These are phyloP conservation scores for Eleginops maclovinus DNA, from an alignment of 2,113 vertebrate species.

Conservation along the genomic window DNA sequence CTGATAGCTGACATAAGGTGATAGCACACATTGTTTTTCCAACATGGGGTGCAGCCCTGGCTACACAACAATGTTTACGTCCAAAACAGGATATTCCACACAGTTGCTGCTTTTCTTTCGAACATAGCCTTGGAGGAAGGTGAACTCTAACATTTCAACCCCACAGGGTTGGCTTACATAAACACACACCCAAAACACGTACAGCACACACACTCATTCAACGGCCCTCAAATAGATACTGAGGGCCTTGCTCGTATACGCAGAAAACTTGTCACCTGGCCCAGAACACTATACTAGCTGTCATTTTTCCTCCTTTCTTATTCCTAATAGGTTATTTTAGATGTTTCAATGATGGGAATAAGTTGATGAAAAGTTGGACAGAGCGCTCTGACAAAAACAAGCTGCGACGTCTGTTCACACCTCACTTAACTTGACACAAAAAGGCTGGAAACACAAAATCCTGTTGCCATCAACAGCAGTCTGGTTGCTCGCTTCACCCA, in stretches of 20 bases:
- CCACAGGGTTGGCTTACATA: conserved; percentile 45
- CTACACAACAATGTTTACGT: conserved; percentile 68
- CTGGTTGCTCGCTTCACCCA: conserved; percentile 40
- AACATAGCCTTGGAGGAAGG: conserved; percentile 59
- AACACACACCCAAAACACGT: conserved; percentile 20
- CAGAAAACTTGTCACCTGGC: conserved; percentile 39
- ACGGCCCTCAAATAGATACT: conserved; percentile 37
- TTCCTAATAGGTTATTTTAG: neutral
- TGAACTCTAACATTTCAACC: conserved; percentile 57
- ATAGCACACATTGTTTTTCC: conserved; percentile 65
- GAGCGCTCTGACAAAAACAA: conserved; percentile 1
- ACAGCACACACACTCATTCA: conserved; percentile 18
- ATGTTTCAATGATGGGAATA: neutral
- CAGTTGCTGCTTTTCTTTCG: conserved; percentile 66
- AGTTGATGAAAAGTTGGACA: conserved; percentile 3
- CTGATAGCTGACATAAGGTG: conserved; percentile 37
- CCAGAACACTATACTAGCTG: conserved; percentile 18
- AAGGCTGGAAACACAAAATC: conserved; percentile 68
- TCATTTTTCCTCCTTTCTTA: neutral
- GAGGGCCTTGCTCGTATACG: neutral
- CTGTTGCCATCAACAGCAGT: conserved; percentile 64
- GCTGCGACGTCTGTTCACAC: conserved; percentile 37
- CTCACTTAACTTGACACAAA: conserved; percentile 36
- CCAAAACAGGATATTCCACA: conserved; percentile 78
- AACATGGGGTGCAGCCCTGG: conserved; percentile 35